phyloP scores from a whole-genome alignment of 2,113 vertebrate genomes.

The Synchiropus splendidus region DNA sequence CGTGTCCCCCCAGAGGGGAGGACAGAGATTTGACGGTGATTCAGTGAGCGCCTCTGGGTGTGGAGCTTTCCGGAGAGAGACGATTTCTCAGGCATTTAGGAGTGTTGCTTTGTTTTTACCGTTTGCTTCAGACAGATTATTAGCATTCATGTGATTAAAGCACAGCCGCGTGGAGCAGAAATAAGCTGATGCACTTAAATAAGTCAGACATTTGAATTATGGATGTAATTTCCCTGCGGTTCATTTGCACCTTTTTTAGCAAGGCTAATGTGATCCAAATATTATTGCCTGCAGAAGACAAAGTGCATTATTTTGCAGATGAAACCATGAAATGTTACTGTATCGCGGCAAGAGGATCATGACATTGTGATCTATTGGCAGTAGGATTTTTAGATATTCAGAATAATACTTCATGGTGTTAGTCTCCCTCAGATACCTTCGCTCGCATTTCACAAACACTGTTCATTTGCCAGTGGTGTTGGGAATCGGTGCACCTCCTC shows the following conservation, averaged over 20 bases:
- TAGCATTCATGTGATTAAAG: conserved; percentile 32
- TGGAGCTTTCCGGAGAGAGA: not conserved
- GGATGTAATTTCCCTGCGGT: conserved; percentile 21
- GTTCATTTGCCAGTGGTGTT: too few relatives aligned
- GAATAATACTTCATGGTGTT: too few relatives aligned
- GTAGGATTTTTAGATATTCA: too few relatives aligned
- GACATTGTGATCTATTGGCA: too few relatives aligned
- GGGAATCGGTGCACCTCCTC: not conserved
- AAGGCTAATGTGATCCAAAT: conserved; percentile 18
- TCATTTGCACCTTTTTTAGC: conserved; percentile 15
- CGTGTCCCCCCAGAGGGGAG: too few relatives aligned
- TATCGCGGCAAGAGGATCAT: too few relatives aligned
- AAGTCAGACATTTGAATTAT: conserved; percentile 12
- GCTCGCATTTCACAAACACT: too few relatives aligned
- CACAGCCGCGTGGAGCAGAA: conserved; percentile 16
- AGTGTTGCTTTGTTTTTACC: conserved; percentile 15
- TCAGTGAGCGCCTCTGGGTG: too few relatives aligned
- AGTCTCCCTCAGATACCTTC: too few relatives aligned
- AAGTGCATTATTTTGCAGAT: conserved; percentile 1
- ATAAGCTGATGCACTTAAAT: conserved; percentile 9
- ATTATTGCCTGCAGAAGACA: conserved; percentile 19
- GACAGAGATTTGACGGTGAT: too few relatives aligned
- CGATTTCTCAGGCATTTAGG: conserved; percentile 12
- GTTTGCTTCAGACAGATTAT: conserved; percentile 30
- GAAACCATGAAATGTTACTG: too few relatives aligned